Evolutionary conservation across 2,888 invertebrate genomes (phyloP), one percentile per base, ranked within the genome.

Genomic region (Phortica magna): DNA sequence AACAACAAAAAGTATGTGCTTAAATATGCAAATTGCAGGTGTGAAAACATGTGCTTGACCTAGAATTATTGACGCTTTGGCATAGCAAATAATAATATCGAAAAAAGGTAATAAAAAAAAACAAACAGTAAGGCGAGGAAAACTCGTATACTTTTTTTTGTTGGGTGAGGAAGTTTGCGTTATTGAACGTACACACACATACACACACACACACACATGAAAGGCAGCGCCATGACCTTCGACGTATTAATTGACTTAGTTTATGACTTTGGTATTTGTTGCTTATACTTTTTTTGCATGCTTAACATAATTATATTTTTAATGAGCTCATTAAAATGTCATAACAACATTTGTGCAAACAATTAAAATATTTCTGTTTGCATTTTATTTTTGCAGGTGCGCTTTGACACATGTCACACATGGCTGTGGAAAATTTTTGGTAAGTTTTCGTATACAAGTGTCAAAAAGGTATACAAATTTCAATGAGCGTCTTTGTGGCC

Each of bases 281-380:
- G 41, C n/a, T 67, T 42, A 67, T 6, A 17, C 7, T 67, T 17
- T 39, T 65, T 65, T 59, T 61, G 22, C 39, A 39, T 64, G 22
- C 39, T 64, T 64, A 43, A 10, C 48, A 68, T 19, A 68, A 43
- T 68, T 68, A 68, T 68, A 43, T 68, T 22, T 68, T 43, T 68
- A 68, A 68, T 48, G 22, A 68, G 68, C 48, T 68, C 68, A 68
- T 68, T 68, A 68, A 68, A 68, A 68, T 68, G 68, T 68, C 68
- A 68, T 43, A 68, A 68, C 42, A 68, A 43, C 9, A 59, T 55
- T 14, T 55, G 17, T 59, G 10, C 59, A 59, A 59, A 59, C 3
- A 17, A 59, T 17, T 59, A 68, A 19, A 31, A 64, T 2, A 43
- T 17, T 43, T 42, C 43, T n/a, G 19, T 68, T n/a, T n/a, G n/a